Percentiles rank a stretch among this genome's conserved stretches.
Conservation (phyloP, 2,113 vertebrate genomes). For the Ariopsis seemanni region DNA sequence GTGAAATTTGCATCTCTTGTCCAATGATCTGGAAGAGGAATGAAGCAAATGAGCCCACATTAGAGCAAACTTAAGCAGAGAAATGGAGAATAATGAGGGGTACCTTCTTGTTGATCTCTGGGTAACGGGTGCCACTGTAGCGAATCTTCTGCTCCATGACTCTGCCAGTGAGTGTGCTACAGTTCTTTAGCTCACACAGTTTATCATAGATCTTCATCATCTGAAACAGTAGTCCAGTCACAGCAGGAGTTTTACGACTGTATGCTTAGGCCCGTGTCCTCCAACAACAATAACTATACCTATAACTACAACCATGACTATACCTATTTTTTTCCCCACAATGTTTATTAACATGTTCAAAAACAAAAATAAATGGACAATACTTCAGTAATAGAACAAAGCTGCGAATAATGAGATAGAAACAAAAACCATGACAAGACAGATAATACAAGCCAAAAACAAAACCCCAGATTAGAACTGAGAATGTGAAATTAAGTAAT, state of each 20-base stretch:
- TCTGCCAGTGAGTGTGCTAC: constrained; percentile 79
- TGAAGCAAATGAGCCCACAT: neutral
- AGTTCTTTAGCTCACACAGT: constrained; percentile 85
- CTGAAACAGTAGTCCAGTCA: constrained; percentile 49
- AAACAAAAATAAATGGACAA: no score
- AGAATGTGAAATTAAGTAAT: no score
- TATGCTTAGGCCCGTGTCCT: no score
- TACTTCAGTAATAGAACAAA: no score
- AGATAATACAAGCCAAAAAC: no score
- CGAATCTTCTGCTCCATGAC: constrained; percentile 85
- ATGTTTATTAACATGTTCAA: no score
- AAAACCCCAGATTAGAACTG: no score
- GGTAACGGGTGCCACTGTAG: constrained; percentile 81
- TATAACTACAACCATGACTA: no score
- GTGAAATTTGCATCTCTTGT: neutral
- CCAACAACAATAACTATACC: no score
- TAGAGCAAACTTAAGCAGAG: neutral
- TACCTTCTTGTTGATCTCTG: constrained; percentile 84
- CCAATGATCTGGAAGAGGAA: neutral
- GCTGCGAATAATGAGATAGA: no score
- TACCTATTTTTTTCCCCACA: no score
- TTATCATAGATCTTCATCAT: constrained; percentile 89
- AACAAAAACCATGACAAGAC: no score
- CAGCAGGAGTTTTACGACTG: neutral
- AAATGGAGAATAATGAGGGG: neutral